These are phyloP conservation scores for Xestia xanthographa DNA, from an alignment of 2,888 invertebrate species.

Conservation along the genomic window DNA sequence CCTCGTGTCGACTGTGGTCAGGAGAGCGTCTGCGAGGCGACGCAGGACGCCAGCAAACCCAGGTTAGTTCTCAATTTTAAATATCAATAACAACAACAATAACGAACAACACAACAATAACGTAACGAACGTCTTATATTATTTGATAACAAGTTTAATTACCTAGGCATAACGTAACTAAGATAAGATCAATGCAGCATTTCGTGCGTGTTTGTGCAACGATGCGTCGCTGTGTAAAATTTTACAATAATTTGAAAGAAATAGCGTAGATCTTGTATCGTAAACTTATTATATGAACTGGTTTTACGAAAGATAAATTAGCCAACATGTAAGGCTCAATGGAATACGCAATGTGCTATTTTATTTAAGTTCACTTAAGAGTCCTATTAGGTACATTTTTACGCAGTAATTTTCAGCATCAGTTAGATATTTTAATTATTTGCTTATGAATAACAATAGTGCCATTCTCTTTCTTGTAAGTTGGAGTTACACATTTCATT, in stretches of 20 bases:
- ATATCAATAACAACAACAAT: too few relatives aligned
- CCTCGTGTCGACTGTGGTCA: conserved; percentile 91
- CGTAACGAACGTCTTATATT: conserved; percentile 17
- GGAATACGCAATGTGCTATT: background rate
- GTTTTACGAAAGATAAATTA: background rate
- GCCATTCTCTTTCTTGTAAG: too few relatives aligned
- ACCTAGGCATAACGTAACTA: conserved; percentile 36
- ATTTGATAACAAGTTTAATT: conserved; percentile 44
- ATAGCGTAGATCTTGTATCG: background rate
- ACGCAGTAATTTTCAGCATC: too few relatives aligned
- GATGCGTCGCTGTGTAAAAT: conserved; percentile 27
- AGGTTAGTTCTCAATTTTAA: conserved; percentile 75
- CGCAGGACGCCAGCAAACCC: conserved; percentile 88
- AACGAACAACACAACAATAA: too few relatives aligned
- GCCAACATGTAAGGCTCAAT: background rate
- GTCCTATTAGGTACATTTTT: too few relatives aligned
- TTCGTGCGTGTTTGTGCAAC: conserved; percentile 39
- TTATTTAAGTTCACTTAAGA: background rate
- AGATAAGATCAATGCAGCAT: conserved; percentile 48
- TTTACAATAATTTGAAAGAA: conserved; percentile 24
- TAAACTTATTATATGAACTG: background rate
- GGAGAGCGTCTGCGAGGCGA: conserved; percentile 92
- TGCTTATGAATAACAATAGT: too few relatives aligned
- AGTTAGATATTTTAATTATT: too few relatives aligned
- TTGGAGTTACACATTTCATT: too few relatives aligned